Evolutionary conservation across 2,113 vertebrate species (phyloP), one percentile per base, ranked within the genome.

Genomic region (Megaceryle maxima): DNA sequence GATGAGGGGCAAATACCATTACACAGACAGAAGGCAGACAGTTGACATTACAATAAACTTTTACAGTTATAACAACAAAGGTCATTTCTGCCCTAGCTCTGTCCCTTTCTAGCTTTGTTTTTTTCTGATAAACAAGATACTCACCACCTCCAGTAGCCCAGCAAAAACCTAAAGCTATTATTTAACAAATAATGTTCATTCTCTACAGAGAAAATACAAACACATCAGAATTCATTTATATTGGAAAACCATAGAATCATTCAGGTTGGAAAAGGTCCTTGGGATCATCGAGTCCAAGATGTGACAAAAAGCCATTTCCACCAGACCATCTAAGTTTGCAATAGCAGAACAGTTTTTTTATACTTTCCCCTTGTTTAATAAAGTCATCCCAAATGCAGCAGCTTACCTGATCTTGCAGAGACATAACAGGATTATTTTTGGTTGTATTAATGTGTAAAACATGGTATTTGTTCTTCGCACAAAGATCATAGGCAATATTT

Each of bases 391-490:
- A 82, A 76, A 86, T 16, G 26, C 37, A 70, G 66, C 50, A 70
- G 72, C 96, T 98, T 97, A 99, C 99, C 99, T 99, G 99, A 98
- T 99, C 99, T 98, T 99, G 99, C 60, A 99, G 97, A 92, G 99
- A 99, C 99, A 99, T 99, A 96, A 99, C 99, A 5, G 99, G 99
- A 96, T 99, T 99, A 97, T 99, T 99, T 98, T 99, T 99, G 97
- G 99, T 99, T 97, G 99, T 99, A 97, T 99, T 99, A 97, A 99
- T 99, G 98, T 99, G 99, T 90, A 99, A 98, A 84, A 99, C 99
- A 51, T 99, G 99, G 66, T 99, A 99, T 91, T 98, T 99, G 97
- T 99, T 99, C 97, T 98, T 99, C 3, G 98, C 98, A 97, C 97
- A 98, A 44, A 98, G 97, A 96, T 99, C 97, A 95, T 98, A 99